These are phyloP conservation scores for Python bivittatus DNA, from an alignment of 2,113 vertebrate species.

Conservation along the genomic window DNA sequence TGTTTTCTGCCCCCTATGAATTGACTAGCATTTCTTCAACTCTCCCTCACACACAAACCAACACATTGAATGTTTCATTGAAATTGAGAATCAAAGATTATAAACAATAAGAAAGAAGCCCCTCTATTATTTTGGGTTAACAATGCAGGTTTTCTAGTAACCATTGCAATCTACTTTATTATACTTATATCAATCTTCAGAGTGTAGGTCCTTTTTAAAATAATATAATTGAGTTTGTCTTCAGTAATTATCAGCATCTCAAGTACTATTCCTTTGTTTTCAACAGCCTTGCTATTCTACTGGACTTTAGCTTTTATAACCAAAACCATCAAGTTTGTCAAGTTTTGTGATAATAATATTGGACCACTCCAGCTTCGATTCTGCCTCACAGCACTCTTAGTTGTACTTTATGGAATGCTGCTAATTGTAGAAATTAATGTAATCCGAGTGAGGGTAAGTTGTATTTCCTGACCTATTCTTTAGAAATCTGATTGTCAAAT, in stretches of 20 bases:
- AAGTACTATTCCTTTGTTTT: constrained; percentile 5
- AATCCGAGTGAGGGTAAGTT: constrained; percentile 91
- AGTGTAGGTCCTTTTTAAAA: not conserved
- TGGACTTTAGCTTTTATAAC: constrained; percentile 94
- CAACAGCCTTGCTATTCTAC: constrained; percentile 89
- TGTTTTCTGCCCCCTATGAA: not conserved
- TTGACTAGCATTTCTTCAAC: not conserved
- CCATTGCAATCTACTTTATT: not conserved
- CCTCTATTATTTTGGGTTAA: not conserved
- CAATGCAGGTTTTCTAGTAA: not conserved
- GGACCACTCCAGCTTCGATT: constrained; percentile 93
- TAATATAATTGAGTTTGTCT: constrained; percentile 11
- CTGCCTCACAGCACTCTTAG: constrained; percentile 91
- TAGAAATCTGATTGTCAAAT: not conserved
- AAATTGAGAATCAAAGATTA: too few relatives aligned
- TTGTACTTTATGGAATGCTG: constrained; percentile 89
- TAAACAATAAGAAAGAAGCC: too few relatives aligned
- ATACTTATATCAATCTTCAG: not conserved
- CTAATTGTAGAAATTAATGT: constrained; percentile 94
- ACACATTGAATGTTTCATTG: too few relatives aligned
- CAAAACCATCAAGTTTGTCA: constrained; percentile 97
- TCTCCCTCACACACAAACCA: too few relatives aligned
- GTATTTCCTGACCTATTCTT: not conserved
- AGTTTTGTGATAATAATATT: constrained; percentile 92
- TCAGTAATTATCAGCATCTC: not conserved